phyloP scores from a whole-genome alignment of 2,888 invertebrate genomes.

The Trachelus troglodyta region DNA sequence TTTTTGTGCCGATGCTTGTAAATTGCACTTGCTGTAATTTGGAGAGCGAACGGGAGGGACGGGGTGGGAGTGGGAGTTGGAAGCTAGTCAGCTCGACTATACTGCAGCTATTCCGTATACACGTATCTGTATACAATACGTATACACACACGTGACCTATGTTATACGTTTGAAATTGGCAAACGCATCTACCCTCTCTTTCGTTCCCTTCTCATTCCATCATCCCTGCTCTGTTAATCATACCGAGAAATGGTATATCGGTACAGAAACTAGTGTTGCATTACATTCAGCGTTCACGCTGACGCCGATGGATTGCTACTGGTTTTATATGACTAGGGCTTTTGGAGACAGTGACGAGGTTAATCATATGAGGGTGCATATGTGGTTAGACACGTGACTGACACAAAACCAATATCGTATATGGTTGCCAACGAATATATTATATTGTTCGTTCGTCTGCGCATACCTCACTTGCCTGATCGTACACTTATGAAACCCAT shows the following conservation, averaged over 20 bases:
- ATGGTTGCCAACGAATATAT: no score
- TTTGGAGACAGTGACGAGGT: conserved; percentile 1
- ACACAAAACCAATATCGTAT: neutral
- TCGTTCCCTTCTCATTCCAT: neutral
- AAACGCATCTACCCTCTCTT: neutral
- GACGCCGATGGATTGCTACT: neutral
- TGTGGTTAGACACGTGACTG: neutral
- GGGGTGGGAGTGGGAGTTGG: conserved; percentile 34
- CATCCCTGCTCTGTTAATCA: conserved; percentile 40
- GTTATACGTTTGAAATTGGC: no score
- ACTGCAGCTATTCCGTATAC: neutral
- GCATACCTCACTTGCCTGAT: no score
- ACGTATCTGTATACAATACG: no score
- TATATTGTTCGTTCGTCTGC: no score
- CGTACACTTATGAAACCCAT: no score
- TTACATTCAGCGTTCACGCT: conserved; percentile 24
- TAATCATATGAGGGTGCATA: neutral
- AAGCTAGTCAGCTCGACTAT: conserved; percentile 45
- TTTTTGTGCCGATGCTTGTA: conserved; percentile 49
- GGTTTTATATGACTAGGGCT: neutral
- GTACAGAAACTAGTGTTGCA: conserved; percentile 26
- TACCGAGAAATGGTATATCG: conserved; percentile 37
- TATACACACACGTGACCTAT: neutral
- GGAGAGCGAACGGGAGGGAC: conserved; percentile 26
- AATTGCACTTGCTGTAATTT: conserved; percentile 58